Percentiles rank a stretch among this genome's conserved stretches.
These are phyloP conservation scores for Acleris sparsana DNA, from an alignment of 2,888 invertebrate genomes.

Conservation along the genomic window DNA sequence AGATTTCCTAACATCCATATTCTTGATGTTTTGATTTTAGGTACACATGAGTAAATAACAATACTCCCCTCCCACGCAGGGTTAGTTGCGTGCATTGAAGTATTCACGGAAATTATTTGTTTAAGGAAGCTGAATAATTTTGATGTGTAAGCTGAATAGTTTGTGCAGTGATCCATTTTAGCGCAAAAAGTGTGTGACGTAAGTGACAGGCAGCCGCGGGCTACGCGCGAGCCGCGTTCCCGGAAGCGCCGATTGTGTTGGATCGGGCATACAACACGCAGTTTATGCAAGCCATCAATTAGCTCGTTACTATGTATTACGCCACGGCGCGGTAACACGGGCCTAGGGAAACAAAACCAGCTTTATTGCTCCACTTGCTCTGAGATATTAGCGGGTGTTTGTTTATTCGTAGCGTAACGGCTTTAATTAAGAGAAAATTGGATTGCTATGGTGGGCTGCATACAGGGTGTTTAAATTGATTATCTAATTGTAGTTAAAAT, in stretches of 20 bases:
- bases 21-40: neutral
- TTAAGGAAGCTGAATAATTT: slow-evolving; percentile 23
- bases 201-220: slow-evolving; percentile 44
- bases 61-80: slow-evolving; percentile 4
- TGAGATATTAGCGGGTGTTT: slow-evolving; percentile 53
- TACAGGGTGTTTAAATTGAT: slow-evolving; percentile 1
- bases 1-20: neutral
- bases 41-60: slow-evolving; percentile 11
- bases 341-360: slow-evolving; percentile 60
- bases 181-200: slow-evolving; percentile 41
- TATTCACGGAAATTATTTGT: slow-evolving; percentile 6
- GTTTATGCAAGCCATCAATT: slow-evolving; percentile 80
- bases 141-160: slow-evolving; percentile 3
- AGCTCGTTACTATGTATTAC: slow-evolving; percentile 73
- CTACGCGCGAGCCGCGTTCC: slow-evolving; percentile 55
- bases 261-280: slow-evolving; percentile 56
- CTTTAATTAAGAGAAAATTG: slow-evolving; percentile 51
- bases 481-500: slow-evolving; percentile 39
- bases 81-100: slow-evolving; percentile 10
- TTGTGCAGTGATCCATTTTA: slow-evolving; percentile 18
- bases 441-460: slow-evolving; percentile 38
- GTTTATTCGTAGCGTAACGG: slow-evolving; percentile 48
- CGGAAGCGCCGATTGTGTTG: slow-evolving; percentile 68
- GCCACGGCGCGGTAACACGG: slow-evolving; percentile 54
- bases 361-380: slow-evolving; percentile 58